Base-by-base conservation (phyloP, 2,888 invertebrate genomes). In the Rapana venosa region DNA sequence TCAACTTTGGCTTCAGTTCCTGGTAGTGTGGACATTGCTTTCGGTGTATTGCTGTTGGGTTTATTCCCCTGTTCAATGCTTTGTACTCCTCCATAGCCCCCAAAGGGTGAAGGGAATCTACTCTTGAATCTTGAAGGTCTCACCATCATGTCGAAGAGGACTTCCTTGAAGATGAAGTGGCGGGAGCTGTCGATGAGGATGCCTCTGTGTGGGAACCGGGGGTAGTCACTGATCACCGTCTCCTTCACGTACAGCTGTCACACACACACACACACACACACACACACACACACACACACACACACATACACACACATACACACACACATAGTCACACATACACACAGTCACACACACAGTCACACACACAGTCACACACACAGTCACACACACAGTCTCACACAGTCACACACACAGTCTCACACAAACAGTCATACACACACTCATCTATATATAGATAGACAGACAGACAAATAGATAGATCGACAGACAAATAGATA, bases 181-280 rank as follows among this genome's bases (percentile, higher is more conserved):
- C 99, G 97, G 0, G 98, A 97, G 0, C 98, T 98, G 95, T 99
- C 99, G 74, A 99, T 95, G 74, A 98, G 96, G 2, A 99, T 96
- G 0, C 99, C 99, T 88, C 99, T 97, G 96, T 98, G 98, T 0
- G 97, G 95, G 95, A 98, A 98, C 90, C 98, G 97, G 0, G 99
- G 99, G 92, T 96, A 97, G 96, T 99, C 99, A n/a, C 95, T 93
- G 90, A 99, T 97, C 32, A 94, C 95, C 0, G 98, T 98, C 83
- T 97, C 96, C 94, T 97, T 97, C 81, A 98, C 96, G 90, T 97
- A 96, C 81, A 98, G 96, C 97, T 98, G 96, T 8, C 96, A 97
- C 4, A 47, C 36, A 26, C 8, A 47, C 30, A 66, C 22, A 74
- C 6, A 74, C 22, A n/a, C 0, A 74, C 8, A n/a, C 0, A 2